Evolutionary conservation across 2,113 vertebrate genomes (phyloP), one percentile per base, ranked within the genome.

Genomic region (Nipponia nippon): DNA sequence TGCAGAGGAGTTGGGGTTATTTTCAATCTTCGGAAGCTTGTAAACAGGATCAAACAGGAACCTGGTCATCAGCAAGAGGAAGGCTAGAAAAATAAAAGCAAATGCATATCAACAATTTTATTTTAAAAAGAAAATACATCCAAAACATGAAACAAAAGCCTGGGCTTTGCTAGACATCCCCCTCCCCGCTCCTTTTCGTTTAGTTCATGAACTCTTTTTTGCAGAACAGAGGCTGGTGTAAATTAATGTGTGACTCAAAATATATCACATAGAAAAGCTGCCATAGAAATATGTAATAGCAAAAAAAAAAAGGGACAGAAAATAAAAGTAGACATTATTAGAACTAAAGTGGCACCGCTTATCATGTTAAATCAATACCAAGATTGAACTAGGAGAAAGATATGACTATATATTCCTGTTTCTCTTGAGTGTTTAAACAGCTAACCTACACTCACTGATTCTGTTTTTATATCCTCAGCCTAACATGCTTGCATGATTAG

Each of bases 1-100:
- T 75, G 75, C 78, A 73, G 89, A 90, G 75, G 90, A 96, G 93
- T 47, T 87, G 72, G 83, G 94, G 89, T 82, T 97, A 91, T 93
- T 96, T 84, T 97, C 90, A 84, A 46, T 88, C 94, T 97, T 95
- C 86, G 77, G 71, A 95, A 89, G 97, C 97, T 97, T 97, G 93
- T 97, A 94, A 97, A 96, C 84, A 95, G 95, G 95, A 97, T 97
- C 97, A 97, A 97, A 96, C 94, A 93, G 95, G 93, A 97, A 97
- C 76, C 21, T 4, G 26, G 81, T 96, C 97, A 98, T 98, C 96
- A 97, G 97, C 95, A 94, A 97, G 89, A 95, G 40, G 87, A 90
- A 93, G 61, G 81, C 97, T 98, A 92, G 78, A 77, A 96, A 97
- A 96, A 91, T 78, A 95, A 97, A 97, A 97, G 80, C 46, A 96